Evolutionary conservation across 2,797 vertebrate genomes (phyloP).

Genomic region (Pseudomugil tenellus): DNA sequence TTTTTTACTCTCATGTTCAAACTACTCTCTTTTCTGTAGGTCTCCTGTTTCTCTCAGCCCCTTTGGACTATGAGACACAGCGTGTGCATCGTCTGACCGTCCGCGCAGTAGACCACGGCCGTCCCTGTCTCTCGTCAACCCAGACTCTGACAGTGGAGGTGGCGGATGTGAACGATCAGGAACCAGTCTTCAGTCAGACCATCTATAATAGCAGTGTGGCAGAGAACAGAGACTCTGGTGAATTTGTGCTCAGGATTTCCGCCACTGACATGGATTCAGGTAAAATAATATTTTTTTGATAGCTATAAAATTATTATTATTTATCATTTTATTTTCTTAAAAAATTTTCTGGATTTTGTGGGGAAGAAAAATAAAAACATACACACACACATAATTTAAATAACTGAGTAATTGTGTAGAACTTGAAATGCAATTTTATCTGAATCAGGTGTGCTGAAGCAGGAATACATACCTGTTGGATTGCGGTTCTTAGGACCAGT

Average conservation of each 20-base stretch:
- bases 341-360: too few species aligned
- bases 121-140: constrained; percentile 84
- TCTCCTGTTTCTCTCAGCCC: constrained; percentile 80
- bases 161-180: constrained; percentile 89
- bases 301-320: neutral
- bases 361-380: too few species aligned
- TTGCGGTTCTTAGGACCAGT: too few species aligned
- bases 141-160: constrained; percentile 88
- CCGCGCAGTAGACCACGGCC: constrained; percentile 83
- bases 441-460: too few species aligned
- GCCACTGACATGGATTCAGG: constrained; percentile 90
- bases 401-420: too few species aligned
- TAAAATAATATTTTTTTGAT: constrained; percentile 63
- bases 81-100: constrained; percentile 81
- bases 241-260: constrained; percentile 83
- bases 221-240: constrained; percentile 87
- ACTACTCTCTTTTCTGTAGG: constrained; percentile 72
- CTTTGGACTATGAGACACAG: constrained; percentile 86
- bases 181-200: constrained; percentile 82
- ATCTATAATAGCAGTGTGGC: constrained; percentile 82
- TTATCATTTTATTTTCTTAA: too few species aligned
- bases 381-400: too few species aligned
- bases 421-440: too few species aligned
- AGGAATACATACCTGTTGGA: too few species aligned
- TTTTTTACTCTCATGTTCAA: neutral